phyloP scores from a whole-genome alignment of 2,797 vertebrate species.

The Siniperca undulata region DNA sequence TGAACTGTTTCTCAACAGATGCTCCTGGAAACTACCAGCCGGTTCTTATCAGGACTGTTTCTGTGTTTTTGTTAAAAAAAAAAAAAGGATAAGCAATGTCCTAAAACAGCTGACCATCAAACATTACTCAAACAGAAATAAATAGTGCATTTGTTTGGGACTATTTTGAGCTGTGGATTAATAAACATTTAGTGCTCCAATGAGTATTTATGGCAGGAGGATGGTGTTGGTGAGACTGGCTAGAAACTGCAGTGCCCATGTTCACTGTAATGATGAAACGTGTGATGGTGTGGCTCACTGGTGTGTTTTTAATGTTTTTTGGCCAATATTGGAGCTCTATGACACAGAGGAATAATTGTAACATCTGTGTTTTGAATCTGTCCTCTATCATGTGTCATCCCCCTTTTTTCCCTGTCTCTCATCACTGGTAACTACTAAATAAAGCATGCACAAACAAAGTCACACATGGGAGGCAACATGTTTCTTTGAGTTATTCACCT shows the following conservation, averaged over 20 bases:
- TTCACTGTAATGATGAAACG: conserved; percentile 2
- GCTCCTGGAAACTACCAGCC: too few relatives aligned
- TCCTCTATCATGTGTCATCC: not conserved
- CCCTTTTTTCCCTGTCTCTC: not conserved
- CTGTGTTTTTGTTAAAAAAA: not conserved
- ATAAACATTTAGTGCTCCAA: not conserved
- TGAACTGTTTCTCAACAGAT: too few relatives aligned
- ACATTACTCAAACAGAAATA: not conserved
- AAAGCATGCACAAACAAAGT: not conserved
- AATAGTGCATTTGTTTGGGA: not conserved
- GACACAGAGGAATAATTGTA: not conserved
- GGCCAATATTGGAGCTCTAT: too few relatives aligned
- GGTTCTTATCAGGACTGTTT: too few relatives aligned
- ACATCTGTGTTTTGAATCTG: not conserved
- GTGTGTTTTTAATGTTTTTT: not conserved
- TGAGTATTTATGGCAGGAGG: not conserved
- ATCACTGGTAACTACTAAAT: not conserved
- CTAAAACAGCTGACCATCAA: too few relatives aligned
- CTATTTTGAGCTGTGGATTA: conserved; percentile 28
- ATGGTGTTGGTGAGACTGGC: not conserved
- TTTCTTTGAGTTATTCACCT: conserved; percentile 14
- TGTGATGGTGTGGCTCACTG: too few relatives aligned
- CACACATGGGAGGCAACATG: not conserved
- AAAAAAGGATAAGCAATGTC: too few relatives aligned
- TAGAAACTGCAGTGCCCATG: not conserved